A percentile compares a stretch with the other conserved stretches of the same genome.
These are phyloP conservation scores for Hexactinellida sp. DNA, from an alignment of 37 sponge, comb jelly and placozoan genomes.

Conservation along the genomic window DNA sequence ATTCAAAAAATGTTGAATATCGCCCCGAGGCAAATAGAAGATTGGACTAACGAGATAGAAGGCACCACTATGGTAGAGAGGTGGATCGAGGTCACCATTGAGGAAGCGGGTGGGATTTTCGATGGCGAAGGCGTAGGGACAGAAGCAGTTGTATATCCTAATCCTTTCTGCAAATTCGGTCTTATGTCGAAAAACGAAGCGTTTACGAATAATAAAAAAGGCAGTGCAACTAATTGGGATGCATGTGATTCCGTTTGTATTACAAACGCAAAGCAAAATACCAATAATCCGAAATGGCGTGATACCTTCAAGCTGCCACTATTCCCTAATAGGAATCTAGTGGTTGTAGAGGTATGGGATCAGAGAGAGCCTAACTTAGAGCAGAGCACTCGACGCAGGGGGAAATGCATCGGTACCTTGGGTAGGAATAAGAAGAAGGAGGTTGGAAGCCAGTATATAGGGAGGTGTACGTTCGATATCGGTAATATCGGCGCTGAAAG, in stretches of 20 bases:
- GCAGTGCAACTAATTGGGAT: constrained; percentile 2
- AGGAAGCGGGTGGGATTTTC: background rate
- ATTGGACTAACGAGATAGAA: background rate
- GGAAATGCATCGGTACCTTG: background rate
- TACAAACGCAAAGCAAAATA: constrained; percentile 2
- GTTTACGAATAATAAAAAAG: background rate
- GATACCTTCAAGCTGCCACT: background rate
- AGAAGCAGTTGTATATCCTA: background rate
- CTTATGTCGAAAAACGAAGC: background rate
- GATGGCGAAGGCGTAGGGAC: background rate
- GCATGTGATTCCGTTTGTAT: constrained; percentile 9
- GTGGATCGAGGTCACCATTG: background rate
- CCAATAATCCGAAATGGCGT: background rate
- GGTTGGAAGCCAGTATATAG: background rate
- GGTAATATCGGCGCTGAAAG: background rate
- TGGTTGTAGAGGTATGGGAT: background rate
- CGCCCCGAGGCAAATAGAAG: background rate
- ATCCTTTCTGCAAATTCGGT: background rate
- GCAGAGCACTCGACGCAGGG: background rate
- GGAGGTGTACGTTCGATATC: background rate
- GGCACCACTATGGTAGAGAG: background rate
- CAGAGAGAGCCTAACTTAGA: background rate
- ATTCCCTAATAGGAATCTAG: background rate
- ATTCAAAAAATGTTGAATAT: background rate
- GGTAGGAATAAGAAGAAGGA: background rate